Percentiles rank a stretch among this genome's conserved stretches.
Conservation (phyloP, 2,888 invertebrate genomes). For the Trichopoda pennipes region DNA sequence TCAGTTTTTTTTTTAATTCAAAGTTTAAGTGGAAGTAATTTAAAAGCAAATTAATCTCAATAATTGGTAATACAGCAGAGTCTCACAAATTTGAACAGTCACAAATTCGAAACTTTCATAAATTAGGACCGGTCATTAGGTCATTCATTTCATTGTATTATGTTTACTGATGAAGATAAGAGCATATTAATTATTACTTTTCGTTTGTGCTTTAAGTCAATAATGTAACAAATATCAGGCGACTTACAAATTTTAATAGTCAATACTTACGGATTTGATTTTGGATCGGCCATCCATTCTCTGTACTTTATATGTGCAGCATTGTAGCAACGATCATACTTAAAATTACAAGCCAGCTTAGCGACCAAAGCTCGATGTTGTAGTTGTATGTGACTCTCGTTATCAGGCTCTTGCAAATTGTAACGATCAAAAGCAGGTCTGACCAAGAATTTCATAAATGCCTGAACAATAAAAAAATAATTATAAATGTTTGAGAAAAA, state of each 20-base stretch:
- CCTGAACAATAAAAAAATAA: constrained; percentile 71
- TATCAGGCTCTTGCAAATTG: constrained; percentile 81
- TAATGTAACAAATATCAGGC: too few relatives aligned
- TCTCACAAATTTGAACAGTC: too few relatives aligned
- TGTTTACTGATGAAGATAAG: too few relatives aligned
- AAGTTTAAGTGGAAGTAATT: too few relatives aligned
- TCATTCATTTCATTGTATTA: too few relatives aligned
- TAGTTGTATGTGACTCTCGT: constrained; percentile 82
- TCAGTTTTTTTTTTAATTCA: too few relatives aligned
- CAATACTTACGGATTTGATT: constrained; percentile 82
- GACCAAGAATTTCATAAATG: constrained; percentile 80
- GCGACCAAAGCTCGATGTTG: constrained; percentile 82
- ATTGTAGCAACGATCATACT: constrained; percentile 82
- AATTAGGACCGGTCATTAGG: too few relatives aligned
- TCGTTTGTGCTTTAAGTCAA: too few relatives aligned
- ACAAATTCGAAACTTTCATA: too few relatives aligned
- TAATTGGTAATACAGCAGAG: too few relatives aligned
- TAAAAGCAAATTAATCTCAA: too few relatives aligned
- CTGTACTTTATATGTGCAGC: constrained; percentile 81
- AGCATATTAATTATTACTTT: too few relatives aligned
- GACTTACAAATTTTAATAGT: constrained; percentile 23
- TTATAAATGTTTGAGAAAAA: background rate
- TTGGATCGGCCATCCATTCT: constrained; percentile 82
- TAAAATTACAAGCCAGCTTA: constrained; percentile 82
- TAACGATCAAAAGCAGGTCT: constrained; percentile 81